Conservation (phyloP, 2,113 vertebrate species). For the Anarrhichthys ocellatus region DNA sequence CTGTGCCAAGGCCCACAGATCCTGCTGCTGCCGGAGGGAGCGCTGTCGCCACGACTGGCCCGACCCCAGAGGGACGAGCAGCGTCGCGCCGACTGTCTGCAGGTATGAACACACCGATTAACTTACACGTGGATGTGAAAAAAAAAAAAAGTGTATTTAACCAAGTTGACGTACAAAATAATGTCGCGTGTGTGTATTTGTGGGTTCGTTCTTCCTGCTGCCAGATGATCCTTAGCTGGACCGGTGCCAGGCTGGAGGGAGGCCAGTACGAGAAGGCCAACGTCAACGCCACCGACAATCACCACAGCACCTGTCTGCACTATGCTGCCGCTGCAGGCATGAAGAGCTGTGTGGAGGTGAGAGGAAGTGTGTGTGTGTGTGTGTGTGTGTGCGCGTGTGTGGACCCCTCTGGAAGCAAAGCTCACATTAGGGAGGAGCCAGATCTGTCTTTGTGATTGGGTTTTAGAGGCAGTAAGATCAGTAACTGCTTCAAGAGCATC, state of each 20-base stretch:
- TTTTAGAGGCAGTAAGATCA: conserved; percentile 13
- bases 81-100: conserved; percentile 76
- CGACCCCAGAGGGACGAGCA: conserved; percentile 79
- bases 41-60: conserved; percentile 76
- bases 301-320: conserved; percentile 79
- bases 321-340: conserved; percentile 77
- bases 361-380: conserved; percentile 20
- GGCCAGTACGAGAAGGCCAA: conserved; percentile 81
- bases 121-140: no score
- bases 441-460: conserved; percentile 24
- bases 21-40: conserved; percentile 78
- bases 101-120: conserved; percentile 50
- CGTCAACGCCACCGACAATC: conserved; percentile 80
- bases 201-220: not conserved
- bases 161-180: not conserved
- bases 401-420: not conserved
- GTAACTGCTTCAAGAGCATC: not conserved
- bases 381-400: not conserved
- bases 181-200: conserved; percentile 12
- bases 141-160: not conserved
- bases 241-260: conserved; percentile 77
- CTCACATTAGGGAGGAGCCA: not conserved
- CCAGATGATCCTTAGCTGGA: conserved; percentile 81
- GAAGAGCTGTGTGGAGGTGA: conserved; percentile 82
- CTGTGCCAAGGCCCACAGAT: conserved; percentile 80